Evolutionary conservation across 2,113 vertebrate genomes (phyloP).

Genomic region (Anoplopoma fimbria): DNA sequence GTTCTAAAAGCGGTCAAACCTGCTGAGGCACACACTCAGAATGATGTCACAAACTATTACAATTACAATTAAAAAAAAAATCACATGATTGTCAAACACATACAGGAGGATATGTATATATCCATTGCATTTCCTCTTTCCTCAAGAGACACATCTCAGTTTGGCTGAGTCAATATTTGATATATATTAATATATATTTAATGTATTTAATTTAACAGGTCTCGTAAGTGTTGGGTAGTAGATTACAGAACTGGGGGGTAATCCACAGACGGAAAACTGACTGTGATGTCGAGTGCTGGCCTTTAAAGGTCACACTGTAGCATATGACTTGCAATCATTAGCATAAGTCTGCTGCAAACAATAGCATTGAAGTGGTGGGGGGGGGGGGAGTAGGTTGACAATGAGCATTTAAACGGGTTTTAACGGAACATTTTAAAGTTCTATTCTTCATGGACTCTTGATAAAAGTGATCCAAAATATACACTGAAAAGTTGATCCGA

Average conservation of each 20-base stretch:
- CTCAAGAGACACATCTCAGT: no score
- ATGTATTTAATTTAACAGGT: neutral
- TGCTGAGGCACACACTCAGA: neutral
- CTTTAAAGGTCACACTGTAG: neutral
- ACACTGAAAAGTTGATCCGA: neutral
- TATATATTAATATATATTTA: neutral
- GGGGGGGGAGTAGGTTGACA: no score
- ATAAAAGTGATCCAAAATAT: neutral
- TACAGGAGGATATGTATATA: neutral
- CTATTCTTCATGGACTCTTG: neutral
- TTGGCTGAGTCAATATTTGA: neutral
- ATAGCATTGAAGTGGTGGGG: no score
- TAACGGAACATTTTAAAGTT: neutral
- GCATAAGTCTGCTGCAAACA: neutral
- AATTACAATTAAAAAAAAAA: no score
- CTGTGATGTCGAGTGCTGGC: neutral
- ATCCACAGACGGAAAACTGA: neutral
- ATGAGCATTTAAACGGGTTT: neutral
- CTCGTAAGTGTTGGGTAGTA: neutral
- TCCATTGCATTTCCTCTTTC: neutral
- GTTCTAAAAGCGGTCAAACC: fast-evolving
- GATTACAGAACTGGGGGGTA: no score
- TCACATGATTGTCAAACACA: neutral
- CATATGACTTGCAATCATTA: neutral
- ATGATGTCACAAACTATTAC: no score